Conservation (phyloP, 2,888 invertebrate species). For the Trichopria drosophilae region DNA sequence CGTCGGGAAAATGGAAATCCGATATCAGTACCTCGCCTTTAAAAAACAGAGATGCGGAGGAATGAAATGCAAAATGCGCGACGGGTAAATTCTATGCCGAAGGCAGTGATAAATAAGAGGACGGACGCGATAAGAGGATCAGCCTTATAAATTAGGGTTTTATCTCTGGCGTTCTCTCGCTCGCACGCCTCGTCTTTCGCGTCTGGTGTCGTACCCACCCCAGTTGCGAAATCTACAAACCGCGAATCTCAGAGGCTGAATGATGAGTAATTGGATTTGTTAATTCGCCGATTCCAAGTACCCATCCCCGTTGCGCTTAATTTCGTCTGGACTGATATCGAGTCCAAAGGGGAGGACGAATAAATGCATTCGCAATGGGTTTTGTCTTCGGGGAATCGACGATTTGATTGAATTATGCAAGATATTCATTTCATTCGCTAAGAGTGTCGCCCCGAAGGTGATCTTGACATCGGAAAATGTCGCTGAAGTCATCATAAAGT, state of each 20-base stretch:
- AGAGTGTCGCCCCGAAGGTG: too few relatives aligned
- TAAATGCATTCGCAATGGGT: too few relatives aligned
- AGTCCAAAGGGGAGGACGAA: too few relatives aligned
- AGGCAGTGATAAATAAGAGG: conserved; percentile 31
- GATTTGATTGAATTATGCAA: too few relatives aligned
- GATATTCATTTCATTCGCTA: too few relatives aligned
- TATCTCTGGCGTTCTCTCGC: background rate
- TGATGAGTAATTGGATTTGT: conserved; percentile 30
- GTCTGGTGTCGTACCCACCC: too few relatives aligned
- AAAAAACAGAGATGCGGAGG: conserved; percentile 4
- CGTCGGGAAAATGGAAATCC: conserved; percentile 27
- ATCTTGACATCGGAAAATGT: too few relatives aligned
- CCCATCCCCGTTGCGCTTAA: too few relatives aligned
- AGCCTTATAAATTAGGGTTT: conserved; percentile 34
- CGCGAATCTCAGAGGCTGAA: conserved; percentile 10
- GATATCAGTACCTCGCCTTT: conserved; percentile 12
- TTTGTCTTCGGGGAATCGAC: too few relatives aligned
- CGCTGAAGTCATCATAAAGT: too few relatives aligned
- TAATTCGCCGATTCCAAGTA: conserved; percentile 32
- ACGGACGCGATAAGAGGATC: conserved; percentile 33
- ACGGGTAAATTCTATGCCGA: conserved; percentile 18
- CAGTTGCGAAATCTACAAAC: too few relatives aligned
- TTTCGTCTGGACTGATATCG: too few relatives aligned
- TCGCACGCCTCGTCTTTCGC: background rate
- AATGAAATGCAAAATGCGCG: conserved; percentile 17